Base-by-base conservation (phyloP, 2,797 vertebrate species). In the Geotrypetes seraphini region DNA sequence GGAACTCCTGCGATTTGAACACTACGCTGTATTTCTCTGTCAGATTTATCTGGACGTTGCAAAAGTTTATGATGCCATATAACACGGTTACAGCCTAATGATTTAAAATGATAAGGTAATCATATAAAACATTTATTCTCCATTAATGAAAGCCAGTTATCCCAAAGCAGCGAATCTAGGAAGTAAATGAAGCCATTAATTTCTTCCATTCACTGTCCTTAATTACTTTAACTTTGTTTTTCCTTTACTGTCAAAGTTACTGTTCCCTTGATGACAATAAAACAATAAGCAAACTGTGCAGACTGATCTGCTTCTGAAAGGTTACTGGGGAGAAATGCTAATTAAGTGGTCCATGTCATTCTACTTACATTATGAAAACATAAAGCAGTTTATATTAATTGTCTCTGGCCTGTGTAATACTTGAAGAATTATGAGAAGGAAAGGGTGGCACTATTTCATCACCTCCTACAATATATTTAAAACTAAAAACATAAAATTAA, bases 401-500 rank as follows among this genome's bases (percentile, higher is more conserved):
- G 35, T 25, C 11, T 28, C 32, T 41, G 45, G 31, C 38, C 36
- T 12, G 36, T 4, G 12, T 22, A 47, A 10, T 12, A 16, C 25
- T 16, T 30, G 33, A 40, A 26, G 31, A 40, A 63, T 28, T 25
- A 39, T 22, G 46, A 21, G 18, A 45, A 38, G 28, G 45, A 53
- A 28, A 36, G 35, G 47, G 57, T 16, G 33, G 47, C 22, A 58
- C 3, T 25, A 55, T 24, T 49, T 43, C 42, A 43, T 57, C 38
- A 43, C 12, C 18, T 49, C 39, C 35, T 39, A 27, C 1, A 4
- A 27, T n/a, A 15, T 3, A 36, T 20, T 39, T 22, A 27, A 6
- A 52, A 33, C 48, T 22, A 13, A 33, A 44, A 44, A 31, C 25
- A 24, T 37, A 40, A 27, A 23, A 53, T 61, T 27, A 33, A 52